Conservation (phyloP, 2,797 vertebrate genomes). For the Sebastes baramenuke region DNA sequence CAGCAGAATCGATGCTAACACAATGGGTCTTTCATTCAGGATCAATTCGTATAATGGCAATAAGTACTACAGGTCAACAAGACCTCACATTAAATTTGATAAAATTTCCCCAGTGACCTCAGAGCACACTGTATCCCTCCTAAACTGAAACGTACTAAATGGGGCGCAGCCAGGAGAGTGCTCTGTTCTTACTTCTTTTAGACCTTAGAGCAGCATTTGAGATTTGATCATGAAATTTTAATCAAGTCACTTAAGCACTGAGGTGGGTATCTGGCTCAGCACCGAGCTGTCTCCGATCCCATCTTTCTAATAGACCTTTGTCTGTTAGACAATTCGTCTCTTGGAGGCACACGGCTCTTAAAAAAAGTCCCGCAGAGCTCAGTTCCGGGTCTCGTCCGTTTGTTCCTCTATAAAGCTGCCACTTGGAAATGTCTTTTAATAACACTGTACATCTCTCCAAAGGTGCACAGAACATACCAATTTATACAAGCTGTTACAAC, state of each 20-base stretch:
- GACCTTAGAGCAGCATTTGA: constrained; percentile 35
- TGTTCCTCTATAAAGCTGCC: not conserved
- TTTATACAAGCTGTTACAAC: not conserved
- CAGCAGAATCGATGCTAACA: not conserved
- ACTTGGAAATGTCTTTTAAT: not conserved
- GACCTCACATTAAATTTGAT: not conserved
- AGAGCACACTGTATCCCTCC: not conserved
- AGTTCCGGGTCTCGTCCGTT: not conserved
- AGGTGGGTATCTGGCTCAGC: constrained; percentile 21
- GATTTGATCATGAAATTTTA: constrained; percentile 61
- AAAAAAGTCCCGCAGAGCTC: constrained; percentile 29
- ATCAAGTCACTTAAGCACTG: constrained; percentile 42
- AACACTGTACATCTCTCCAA: not conserved
- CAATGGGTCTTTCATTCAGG: not conserved
- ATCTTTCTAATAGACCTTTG: constrained; percentile 26
- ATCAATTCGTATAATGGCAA: not conserved
- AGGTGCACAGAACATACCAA: not conserved
- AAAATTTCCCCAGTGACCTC: not conserved
- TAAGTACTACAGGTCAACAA: not conserved
- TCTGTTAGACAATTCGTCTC: constrained; percentile 26
- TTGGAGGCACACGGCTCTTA: not conserved
- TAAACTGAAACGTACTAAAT: not conserved
- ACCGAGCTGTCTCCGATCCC: constrained; percentile 20
- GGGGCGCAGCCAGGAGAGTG: constrained; percentile 1
- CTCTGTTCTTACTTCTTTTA: constrained; percentile 40